phyloP scores from a whole-genome alignment of 1,140 invertebrate species.

The Heliconius melpomene region DNA sequence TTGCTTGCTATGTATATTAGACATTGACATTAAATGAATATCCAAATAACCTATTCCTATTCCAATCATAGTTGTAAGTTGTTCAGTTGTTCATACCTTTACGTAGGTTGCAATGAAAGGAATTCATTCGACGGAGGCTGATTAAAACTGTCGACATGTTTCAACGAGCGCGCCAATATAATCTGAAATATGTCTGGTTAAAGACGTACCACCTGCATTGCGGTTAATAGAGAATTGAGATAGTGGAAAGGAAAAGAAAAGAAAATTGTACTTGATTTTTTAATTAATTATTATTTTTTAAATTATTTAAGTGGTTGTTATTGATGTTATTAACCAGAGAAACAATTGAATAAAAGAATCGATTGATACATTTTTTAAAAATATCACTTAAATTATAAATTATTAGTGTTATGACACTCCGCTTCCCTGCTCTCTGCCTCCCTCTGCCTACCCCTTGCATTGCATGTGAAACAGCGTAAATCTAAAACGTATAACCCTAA shows the following conservation, averaged over 20 bases:
- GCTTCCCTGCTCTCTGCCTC: too few species aligned
- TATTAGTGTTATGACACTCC: too few species aligned
- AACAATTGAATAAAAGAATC: too few species aligned
- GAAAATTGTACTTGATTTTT: not conserved
- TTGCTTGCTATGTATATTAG: not conserved
- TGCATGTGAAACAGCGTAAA: too few species aligned
- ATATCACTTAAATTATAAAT: too few species aligned
- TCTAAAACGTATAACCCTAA: too few species aligned
- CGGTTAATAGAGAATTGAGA: not conserved
- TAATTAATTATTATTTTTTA: not conserved
- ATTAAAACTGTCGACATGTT: conserved; percentile 33
- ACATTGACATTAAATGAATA: conserved; percentile 1
- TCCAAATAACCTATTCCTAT: not conserved
- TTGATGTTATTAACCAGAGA: not conserved
- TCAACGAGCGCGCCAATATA: conserved; percentile 22
- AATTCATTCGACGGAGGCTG: conserved; percentile 22
- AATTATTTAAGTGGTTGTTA: too few species aligned
- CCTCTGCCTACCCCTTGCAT: too few species aligned
- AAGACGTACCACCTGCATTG: conserved; percentile 7
- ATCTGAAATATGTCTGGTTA: conserved; percentile 19
- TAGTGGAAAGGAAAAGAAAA: not conserved
- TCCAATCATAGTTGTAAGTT: conserved; percentile 3
- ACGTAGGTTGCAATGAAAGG: conserved; percentile 12
- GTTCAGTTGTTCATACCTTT: conserved; percentile 11
- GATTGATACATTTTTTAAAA: too few species aligned